phyloP scores from a whole-genome alignment of 2,113 vertebrate species.

The Notarius lentiginosus region DNA sequence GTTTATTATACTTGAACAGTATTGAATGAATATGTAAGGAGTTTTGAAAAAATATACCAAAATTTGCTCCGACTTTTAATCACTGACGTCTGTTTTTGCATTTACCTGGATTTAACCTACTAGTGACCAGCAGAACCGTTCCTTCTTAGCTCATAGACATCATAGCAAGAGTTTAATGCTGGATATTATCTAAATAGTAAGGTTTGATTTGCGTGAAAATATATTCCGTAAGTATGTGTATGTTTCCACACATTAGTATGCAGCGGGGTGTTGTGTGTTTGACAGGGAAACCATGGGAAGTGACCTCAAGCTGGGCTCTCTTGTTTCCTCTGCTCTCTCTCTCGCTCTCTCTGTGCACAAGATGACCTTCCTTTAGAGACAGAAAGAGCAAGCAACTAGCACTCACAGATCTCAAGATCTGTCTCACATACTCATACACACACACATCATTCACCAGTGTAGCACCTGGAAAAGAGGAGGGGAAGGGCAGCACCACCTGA shows the following conservation, averaged over 20 bases:
- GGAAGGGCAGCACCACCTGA: neutral
- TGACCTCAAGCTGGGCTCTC: conserved; percentile 29
- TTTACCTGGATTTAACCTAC: neutral
- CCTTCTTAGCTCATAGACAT: too few species aligned
- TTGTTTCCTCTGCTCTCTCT: conserved; percentile 5
- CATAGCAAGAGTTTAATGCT: neutral
- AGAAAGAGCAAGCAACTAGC: conserved; percentile 12
- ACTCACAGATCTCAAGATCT: conserved; percentile 2
- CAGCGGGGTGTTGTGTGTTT: conserved; percentile 27
- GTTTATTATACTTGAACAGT: neutral
- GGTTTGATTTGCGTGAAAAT: neutral
- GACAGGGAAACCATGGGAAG: conserved; percentile 23
- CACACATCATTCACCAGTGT: conserved; percentile 18
- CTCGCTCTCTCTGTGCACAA: neutral
- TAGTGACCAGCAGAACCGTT: neutral
- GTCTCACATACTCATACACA: neutral
- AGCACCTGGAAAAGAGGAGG: conserved; percentile 9
- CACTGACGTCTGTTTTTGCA: neutral
- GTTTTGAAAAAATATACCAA: neutral
- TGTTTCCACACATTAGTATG: neutral
- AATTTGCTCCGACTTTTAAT: neutral
- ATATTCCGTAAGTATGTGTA: neutral
- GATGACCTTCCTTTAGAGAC: conserved; percentile 12
- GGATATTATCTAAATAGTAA: neutral
- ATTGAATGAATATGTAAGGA: neutral